A percentile compares a stretch with the other conserved stretches of the same genome.
phyloP scores from a whole-genome alignment of 2,888 invertebrate genomes.

The Lasioglossum oenotherae region DNA sequence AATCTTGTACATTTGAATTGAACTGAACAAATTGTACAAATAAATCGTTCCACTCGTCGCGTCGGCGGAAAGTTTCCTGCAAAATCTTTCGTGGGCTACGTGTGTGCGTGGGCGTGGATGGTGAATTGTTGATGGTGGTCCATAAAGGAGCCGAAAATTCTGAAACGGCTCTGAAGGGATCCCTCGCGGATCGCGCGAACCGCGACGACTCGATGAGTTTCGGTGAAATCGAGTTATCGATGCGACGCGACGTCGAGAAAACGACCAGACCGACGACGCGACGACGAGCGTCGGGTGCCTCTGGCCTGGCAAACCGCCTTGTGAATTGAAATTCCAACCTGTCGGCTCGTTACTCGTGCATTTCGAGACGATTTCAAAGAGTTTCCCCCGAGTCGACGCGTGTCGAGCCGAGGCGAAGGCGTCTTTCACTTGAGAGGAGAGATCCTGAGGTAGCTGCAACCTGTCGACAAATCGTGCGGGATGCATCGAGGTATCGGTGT shows the following conservation, averaged over 20 bases:
- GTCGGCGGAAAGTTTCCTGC: not conserved
- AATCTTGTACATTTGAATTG: too few relatives aligned
- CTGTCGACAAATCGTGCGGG: not conserved
- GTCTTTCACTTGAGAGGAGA: not conserved
- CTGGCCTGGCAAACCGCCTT: not conserved
- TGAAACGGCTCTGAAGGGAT: constrained; percentile 31
- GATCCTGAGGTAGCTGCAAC: not conserved
- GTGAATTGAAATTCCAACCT: constrained; percentile 44
- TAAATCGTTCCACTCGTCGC: not conserved
- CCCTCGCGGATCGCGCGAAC: constrained; percentile 19
- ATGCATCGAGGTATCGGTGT: not conserved
- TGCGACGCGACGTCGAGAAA: constrained; percentile 1
- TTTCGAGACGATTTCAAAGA: not conserved
- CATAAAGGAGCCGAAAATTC: constrained; percentile 23
- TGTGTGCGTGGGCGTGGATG: not conserved
- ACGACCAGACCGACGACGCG: not conserved
- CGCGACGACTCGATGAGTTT: constrained; percentile 30
- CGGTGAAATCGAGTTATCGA: constrained; percentile 29
- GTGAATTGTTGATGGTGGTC: not conserved
- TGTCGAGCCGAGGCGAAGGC: not conserved
- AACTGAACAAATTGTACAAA: not conserved
- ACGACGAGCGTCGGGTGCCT: not conserved
- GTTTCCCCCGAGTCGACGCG: not conserved
- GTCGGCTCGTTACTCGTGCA: constrained; percentile 35
- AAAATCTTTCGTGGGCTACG: not conserved